Evolutionary conservation across 1,140 invertebrate species (phyloP), one percentile per base, ranked within the genome.

Genomic region (Cyrtorhinus lividipennis): DNA sequence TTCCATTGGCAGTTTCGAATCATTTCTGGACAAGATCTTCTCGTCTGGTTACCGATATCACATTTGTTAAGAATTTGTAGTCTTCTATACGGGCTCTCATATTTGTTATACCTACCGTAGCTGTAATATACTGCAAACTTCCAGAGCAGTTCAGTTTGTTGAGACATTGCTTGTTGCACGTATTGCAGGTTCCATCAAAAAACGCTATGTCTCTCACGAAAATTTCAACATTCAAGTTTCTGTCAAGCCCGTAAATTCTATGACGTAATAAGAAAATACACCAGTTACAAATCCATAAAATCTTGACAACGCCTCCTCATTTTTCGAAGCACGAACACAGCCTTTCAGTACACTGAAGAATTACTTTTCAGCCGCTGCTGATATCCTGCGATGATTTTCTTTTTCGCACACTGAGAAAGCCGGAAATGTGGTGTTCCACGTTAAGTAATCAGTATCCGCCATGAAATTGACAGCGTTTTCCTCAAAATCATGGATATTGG

Each of bases 181-280:
- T 78, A 68, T 83, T 83, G 18, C 79, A 80, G 13, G 81, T 75
- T 1, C 82, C 82, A 61, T 81, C 78, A 66, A 80, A 86, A 70
- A 77, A 85, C 1, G 81, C 78, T 53, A 84, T 73, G 69, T 85
- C 82, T 67, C 81, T 82, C 1, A 85, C 71, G 13, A 83, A 79
- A 70, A 83, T 82, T 68, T 84, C 83, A 66, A 85, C 70, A 38
- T 83, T 83, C 59, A 80, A 83, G 67, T 85, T 80, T 64, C 83
- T 82, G 44, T 82, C 78, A 48, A 71, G 68, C 2, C 82, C 81
- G 75, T 78, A 84, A 15, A 81, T 67, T 58, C 82, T 83, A 13
- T 20, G 69, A 69, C n/a, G n/a, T n/a, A n/a, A n/a, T n/a, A n/a
- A n/a, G n/a, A n/a, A n/a, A n/a, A n/a, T n/a, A n/a, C n/a, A n/a